These are phyloP conservation scores for Clarias platycephalus DNA, from an alignment of 2,797 vertebrate species.

Conservation along the genomic window DNA sequence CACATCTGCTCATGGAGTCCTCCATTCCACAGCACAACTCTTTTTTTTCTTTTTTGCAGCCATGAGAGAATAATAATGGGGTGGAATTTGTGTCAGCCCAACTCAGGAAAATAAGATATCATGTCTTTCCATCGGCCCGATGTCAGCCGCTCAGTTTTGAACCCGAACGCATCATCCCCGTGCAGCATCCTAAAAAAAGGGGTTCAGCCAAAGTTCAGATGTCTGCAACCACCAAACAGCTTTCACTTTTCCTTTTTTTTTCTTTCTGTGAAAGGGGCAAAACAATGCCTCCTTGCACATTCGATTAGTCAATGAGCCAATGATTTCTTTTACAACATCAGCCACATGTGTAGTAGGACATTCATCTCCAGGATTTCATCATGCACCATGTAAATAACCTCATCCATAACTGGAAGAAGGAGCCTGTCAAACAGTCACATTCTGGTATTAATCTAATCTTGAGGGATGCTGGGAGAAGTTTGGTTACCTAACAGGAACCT, in stretches of 20 bases:
- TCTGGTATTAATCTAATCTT: slow-evolving; percentile 47
- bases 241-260: slow-evolving; percentile 64
- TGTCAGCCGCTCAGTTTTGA: slow-evolving; percentile 90
- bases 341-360: slow-evolving; percentile 38
- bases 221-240: slow-evolving; percentile 82
- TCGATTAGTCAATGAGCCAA: slow-evolving; percentile 34
- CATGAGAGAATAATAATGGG: slow-evolving; percentile 91
- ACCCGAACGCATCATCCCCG: slow-evolving; percentile 86
- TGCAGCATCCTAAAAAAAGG: slow-evolving; percentile 74
- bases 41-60: slow-evolving; percentile 59
- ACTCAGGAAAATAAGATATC: slow-evolving; percentile 99
- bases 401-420: slow-evolving; percentile 44
- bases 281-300: slow-evolving; percentile 32
- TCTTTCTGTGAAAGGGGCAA: slow-evolving; percentile 23
- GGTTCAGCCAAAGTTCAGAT: slow-evolving; percentile 95
- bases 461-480: slow-evolving; percentile 29
- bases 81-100: slow-evolving; percentile 92
- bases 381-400: slow-evolving; percentile 45
- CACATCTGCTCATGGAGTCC: slow-evolving; percentile 85
- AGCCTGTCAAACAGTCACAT: slow-evolving; percentile 40
- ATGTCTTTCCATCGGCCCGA: slow-evolving; percentile 93
- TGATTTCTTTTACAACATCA: slow-evolving; percentile 41
- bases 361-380: slow-evolving; percentile 47
- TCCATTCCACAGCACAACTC: slow-evolving; percentile 71
- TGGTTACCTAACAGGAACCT: slow-evolving; percentile 24